These are phyloP conservation scores for Holacanthus passer DNA, from an alignment of 2,113 vertebrate species.

Conservation along the genomic window DNA sequence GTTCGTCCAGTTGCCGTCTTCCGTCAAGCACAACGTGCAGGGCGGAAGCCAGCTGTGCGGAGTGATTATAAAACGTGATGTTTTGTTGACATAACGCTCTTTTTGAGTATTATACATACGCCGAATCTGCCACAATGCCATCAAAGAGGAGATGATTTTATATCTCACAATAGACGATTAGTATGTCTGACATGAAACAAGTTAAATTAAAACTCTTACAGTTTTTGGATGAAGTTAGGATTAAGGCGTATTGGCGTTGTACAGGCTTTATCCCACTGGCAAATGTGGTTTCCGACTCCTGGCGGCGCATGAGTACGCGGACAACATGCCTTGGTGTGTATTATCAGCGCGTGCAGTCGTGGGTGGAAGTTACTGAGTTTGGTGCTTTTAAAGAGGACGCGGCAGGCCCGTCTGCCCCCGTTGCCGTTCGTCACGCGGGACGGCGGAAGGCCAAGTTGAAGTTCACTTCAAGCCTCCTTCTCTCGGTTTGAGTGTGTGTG, in stretches of 20 bases:
- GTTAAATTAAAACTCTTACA: not conserved
- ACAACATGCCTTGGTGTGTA: constrained; percentile 23
- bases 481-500: constrained; percentile 50
- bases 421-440: constrained; percentile 49
- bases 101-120: not conserved
- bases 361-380: constrained; percentile 55
- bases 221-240: constrained; percentile 48
- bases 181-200: not conserved
- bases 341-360: constrained; percentile 27
- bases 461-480: constrained; percentile 65
- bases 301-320: constrained; percentile 21
- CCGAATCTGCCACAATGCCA: constrained; percentile 36
- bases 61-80: constrained; percentile 16
- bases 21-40: constrained; percentile 1
- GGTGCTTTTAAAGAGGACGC: not conserved
- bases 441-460: constrained; percentile 78
- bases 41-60: constrained; percentile 50
- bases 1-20: constrained; percentile 7
- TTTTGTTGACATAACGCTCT: not conserved
- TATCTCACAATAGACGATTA: not conserved
- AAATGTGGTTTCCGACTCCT: constrained; percentile 40
- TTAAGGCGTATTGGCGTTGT: not conserved
- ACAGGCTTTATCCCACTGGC: not conserved
- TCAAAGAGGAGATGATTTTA: rapidly evolving
- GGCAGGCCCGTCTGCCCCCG: constrained; percentile 15